Conservation (phyloP, 2,888 invertebrate genomes). For the Chrysolina oricalcia region DNA sequence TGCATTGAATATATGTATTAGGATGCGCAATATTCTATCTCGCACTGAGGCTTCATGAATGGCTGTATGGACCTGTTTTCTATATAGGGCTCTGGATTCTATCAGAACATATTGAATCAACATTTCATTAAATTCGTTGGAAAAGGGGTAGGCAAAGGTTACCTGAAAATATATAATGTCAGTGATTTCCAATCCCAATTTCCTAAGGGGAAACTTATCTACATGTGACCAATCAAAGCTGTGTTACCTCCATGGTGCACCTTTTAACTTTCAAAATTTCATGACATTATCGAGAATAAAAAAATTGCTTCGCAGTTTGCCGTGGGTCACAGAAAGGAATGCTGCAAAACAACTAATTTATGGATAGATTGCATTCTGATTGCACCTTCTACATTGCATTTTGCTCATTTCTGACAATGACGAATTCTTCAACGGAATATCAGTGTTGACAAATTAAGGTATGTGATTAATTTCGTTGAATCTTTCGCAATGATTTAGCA, state of each 20-base stretch:
- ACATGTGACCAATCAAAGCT: conserved; percentile 11
- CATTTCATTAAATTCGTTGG: conserved; percentile 53
- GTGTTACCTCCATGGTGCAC: conserved; percentile 18
- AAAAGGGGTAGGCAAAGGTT: conserved; percentile 53
- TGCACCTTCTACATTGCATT: conserved; percentile 14
- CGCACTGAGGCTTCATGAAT: conserved; percentile 44
- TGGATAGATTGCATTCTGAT: not conserved
- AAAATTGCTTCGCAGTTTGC: conserved; percentile 18
- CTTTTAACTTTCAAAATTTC: conserved; percentile 16
- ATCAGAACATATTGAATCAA: conserved; percentile 60
- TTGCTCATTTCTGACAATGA: conserved; percentile 5
- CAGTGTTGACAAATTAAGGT: not conserved
- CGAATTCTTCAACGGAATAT: not conserved
- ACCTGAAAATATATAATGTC: conserved; percentile 49
- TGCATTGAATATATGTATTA: conserved; percentile 48
- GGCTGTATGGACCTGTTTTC: conserved; percentile 36
- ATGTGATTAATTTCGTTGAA: too few species aligned
- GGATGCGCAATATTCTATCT: conserved; percentile 47
- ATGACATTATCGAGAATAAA: not conserved
- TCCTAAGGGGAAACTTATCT: conserved; percentile 14
- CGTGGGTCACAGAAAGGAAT: not conserved
- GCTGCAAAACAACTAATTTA: conserved; percentile 21
- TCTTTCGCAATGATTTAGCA: too few species aligned
- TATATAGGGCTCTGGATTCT: conserved; percentile 60
- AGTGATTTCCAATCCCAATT: not conserved